A percentile compares a stretch with the other conserved stretches of the same genome.
phyloP scores from a whole-genome alignment of 2,888 invertebrate species.

The Malthinus seriepunctatus region DNA sequence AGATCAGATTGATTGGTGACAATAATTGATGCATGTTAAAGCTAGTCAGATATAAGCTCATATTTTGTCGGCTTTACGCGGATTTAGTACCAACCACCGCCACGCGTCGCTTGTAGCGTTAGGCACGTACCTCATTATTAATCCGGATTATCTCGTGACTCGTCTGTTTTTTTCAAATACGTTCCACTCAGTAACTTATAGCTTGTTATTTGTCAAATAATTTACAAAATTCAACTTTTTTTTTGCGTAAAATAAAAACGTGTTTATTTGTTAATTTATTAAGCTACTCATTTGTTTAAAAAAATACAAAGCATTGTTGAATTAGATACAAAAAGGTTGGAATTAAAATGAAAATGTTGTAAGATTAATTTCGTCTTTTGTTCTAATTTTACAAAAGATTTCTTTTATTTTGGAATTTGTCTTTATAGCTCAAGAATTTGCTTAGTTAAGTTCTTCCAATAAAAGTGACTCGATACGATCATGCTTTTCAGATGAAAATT shows the following conservation, averaged over 20 bases:
- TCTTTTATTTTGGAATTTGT: no score
- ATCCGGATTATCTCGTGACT: slow-evolving; percentile 52
- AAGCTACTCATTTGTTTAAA: not conserved
- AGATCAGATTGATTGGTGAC: slow-evolving; percentile 44
- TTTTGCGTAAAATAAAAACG: slow-evolving; percentile 14
- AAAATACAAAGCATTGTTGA: not conserved
- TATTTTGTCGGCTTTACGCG: slow-evolving; percentile 50
- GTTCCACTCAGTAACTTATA: slow-evolving; percentile 28
- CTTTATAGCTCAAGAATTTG: no score
- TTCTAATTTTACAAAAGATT: no score
- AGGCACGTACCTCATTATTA: slow-evolving; percentile 55
- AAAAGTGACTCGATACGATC: no score
- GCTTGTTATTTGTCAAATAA: slow-evolving; percentile 31
- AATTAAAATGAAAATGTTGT: no score
- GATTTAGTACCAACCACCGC: slow-evolving; percentile 44
- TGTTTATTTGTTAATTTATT: slow-evolving; percentile 20
- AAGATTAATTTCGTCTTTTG: no score
- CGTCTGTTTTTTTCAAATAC: slow-evolving; percentile 43
- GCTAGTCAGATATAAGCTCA: slow-evolving; percentile 44
- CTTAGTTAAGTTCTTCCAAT: no score
- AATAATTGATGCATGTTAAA: slow-evolving; percentile 48
- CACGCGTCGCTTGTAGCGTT: slow-evolving; percentile 44
- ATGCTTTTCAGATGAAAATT: no score
- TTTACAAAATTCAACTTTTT: slow-evolving; percentile 19
- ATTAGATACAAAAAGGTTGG: no score